phyloP scores from a whole-genome alignment of 2,113 vertebrate species.

The Protomyctophum bolini region DNA sequence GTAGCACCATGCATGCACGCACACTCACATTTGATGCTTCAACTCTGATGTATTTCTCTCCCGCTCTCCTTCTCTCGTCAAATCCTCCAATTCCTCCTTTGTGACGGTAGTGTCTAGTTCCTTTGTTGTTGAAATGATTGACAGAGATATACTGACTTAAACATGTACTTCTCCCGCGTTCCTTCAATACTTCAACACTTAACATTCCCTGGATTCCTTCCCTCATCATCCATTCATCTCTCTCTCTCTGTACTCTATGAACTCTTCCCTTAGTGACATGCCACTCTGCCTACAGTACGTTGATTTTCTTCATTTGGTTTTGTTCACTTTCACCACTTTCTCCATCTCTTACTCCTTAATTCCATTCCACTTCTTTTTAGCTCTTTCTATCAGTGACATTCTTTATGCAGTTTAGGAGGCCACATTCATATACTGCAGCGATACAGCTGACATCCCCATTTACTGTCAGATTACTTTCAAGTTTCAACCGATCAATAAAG shows the following conservation, averaged over 20 bases:
- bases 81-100: too few species aligned
- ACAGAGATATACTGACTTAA: conserved; percentile 6
- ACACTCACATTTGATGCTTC: conserved; percentile 2
- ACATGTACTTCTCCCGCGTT: background rate
- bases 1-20: background rate
- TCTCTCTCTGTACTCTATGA: conserved; percentile 45
- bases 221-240: conserved; percentile 34
- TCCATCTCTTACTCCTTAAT: conserved; percentile 30
- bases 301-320: conserved; percentile 18
- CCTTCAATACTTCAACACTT: conserved; percentile 2
- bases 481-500: too few species aligned
- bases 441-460: too few species aligned
- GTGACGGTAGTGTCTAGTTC: too few species aligned
- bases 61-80: background rate
- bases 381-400: conserved; percentile 20
- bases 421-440: too few species aligned
- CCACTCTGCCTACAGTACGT: conserved; percentile 21
- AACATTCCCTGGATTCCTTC: conserved; percentile 7
- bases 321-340: conserved; percentile 42
- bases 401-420: background rate
- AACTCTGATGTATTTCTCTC: conserved; percentile 5
- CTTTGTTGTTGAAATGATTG: conserved; percentile 12
- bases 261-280: conserved; percentile 36
- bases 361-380: conserved; percentile 10
- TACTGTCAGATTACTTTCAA: too few species aligned